These are phyloP conservation scores for Hetaerina titia DNA, from an alignment of 2,888 invertebrate species.

Conservation along the genomic window DNA sequence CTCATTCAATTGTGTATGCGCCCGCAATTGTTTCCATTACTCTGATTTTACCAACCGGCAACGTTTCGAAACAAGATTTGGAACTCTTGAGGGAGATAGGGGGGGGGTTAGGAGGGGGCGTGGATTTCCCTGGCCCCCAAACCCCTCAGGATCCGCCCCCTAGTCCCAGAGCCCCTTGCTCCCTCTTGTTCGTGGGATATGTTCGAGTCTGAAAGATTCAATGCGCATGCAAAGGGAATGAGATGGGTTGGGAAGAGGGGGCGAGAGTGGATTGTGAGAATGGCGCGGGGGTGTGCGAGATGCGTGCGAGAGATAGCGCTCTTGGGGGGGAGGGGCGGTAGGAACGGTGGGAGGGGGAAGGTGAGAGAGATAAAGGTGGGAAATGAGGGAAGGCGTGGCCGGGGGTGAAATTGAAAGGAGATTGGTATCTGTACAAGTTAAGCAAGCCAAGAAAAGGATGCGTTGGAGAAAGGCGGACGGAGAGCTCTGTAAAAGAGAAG, in stretches of 20 bases:
- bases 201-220: constrained; percentile 16
- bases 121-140: neutral
- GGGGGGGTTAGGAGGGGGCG: neutral
- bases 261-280: neutral
- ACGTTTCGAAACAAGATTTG: constrained; percentile 4
- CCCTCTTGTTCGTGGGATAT: neutral
- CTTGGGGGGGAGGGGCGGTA: neutral
- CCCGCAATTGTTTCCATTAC: neutral
- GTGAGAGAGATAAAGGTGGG: neutral
- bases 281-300: neutral
- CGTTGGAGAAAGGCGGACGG: neutral
- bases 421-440: neutral
- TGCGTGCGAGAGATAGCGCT: neutral
- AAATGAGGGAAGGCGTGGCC: neutral
- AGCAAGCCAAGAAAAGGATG: neutral
- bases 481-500: neutral
- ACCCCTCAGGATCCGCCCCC: neutral
- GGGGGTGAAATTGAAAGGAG: neutral
- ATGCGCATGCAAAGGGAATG: constrained; percentile 23
- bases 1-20: neutral
- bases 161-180: neutral
- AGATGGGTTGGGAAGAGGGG: neutral
- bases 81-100: neutral
- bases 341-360: neutral
- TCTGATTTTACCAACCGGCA: constrained; percentile 1